Evolutionary conservation across 2,113 vertebrate species (phyloP).

Genomic region (Geococcyx californianus): DNA sequence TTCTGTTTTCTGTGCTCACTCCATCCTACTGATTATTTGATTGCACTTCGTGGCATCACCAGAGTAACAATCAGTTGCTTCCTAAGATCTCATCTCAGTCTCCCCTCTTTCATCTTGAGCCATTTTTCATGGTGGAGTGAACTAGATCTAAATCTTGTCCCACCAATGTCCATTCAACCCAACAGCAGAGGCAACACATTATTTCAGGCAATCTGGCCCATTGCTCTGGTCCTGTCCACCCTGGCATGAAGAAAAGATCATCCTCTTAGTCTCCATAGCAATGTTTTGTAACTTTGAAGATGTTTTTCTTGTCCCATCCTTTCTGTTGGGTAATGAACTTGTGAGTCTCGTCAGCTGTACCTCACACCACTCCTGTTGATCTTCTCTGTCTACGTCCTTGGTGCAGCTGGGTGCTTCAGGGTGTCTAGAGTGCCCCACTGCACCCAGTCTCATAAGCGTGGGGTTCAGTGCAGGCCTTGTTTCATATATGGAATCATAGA

Average conservation of each 20-base stretch:
- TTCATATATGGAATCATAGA: background rate
- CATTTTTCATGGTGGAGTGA: background rate
- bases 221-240: background rate
- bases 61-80: too few relatives aligned
- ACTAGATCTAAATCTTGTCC: too few relatives aligned
- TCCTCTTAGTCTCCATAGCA: background rate
- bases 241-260: background rate
- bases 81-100: too few relatives aligned
- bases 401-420: background rate
- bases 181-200: background rate
- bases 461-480: fast-evolving
- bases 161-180: fast-evolving
- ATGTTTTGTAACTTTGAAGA: fast-evolving
- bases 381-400: background rate
- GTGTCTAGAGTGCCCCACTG: fast-evolving
- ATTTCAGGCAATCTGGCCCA: background rate
- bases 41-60: background rate
- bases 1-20: background rate
- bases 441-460: fast-evolving
- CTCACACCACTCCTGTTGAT: background rate
- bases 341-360: fast-evolving
- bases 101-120: too few relatives aligned
- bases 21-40: background rate
- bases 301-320: background rate
- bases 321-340: background rate